A percentile compares a stretch with the other conserved stretches of the same genome.
phyloP scores from a whole-genome alignment of 1,140 invertebrate genomes.

The Geopemphigus sp. region DNA sequence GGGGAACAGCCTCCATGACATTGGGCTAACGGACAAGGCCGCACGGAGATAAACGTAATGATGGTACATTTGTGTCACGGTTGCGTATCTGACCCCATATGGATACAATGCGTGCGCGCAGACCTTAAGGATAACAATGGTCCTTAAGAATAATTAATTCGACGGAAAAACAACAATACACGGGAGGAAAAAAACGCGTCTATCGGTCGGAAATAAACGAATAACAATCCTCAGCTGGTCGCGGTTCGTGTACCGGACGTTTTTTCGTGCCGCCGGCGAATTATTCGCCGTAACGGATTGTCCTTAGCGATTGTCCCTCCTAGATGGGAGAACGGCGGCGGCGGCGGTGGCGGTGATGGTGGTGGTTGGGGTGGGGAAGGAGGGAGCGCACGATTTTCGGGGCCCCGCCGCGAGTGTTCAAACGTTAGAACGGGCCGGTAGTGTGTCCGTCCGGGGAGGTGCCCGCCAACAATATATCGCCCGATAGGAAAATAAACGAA shows the following conservation, averaged over 20 bases:
- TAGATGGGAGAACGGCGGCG: neutral
- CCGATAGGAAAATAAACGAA: too few relatives aligned
- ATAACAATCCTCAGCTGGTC: neutral
- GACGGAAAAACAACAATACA: neutral
- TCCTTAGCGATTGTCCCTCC: neutral
- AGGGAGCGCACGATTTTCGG: too few relatives aligned
- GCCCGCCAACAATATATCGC: too few relatives aligned
- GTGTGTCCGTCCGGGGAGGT: too few relatives aligned
- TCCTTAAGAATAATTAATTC: neutral
- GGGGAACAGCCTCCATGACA: slow-evolving; percentile 37
- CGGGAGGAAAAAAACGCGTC: neutral
- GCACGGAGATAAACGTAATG: slow-evolving; percentile 14
- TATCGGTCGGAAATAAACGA: neutral
- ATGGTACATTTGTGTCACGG: slow-evolving; percentile 45
- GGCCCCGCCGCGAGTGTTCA: too few relatives aligned
- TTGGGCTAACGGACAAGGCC: slow-evolving; percentile 32
- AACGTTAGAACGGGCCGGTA: too few relatives aligned
- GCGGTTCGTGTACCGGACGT: too few relatives aligned
- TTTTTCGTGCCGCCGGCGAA: too few relatives aligned
- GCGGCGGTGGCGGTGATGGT: too few relatives aligned
- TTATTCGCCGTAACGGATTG: too few relatives aligned
- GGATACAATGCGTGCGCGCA: neutral
- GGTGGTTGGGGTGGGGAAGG: too few relatives aligned
- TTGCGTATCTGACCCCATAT: slow-evolving; percentile 14
- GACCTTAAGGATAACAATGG: slow-evolving; percentile 38